Conservation (phyloP, 2,113 vertebrate species). For the Barbus barbus region DNA sequence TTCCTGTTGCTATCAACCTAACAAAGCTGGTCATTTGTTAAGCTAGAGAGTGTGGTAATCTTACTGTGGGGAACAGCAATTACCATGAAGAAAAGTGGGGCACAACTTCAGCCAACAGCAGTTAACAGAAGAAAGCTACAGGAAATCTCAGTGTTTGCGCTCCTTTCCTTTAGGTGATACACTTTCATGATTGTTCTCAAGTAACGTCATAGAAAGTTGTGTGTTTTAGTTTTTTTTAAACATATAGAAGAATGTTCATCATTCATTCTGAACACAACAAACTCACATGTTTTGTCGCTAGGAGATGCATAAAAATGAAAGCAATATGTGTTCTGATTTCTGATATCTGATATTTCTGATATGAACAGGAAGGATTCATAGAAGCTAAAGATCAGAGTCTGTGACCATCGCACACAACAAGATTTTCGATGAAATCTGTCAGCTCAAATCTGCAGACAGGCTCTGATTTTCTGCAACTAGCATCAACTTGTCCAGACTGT, state of each 20-base stretch:
- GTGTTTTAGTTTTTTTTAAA: neutral
- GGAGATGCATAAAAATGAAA: neutral
- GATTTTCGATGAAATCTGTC: neutral
- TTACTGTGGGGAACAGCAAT: slow-evolving; percentile 59
- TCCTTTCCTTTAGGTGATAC: too few relatives aligned
- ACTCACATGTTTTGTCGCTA: neutral
- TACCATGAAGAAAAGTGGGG: slow-evolving; percentile 57
- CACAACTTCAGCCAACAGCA: too few relatives aligned
- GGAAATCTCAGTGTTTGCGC: too few relatives aligned
- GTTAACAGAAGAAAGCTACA: too few relatives aligned
- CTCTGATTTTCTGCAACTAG: neutral
- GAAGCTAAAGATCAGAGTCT: too few relatives aligned
- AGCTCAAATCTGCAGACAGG: neutral
- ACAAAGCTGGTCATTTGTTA: slow-evolving; percentile 53
- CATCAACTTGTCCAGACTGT: neutral
- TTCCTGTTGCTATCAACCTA: slow-evolving; percentile 67
- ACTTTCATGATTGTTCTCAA: too few relatives aligned
- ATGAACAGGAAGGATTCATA: too few relatives aligned
- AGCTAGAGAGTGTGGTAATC: slow-evolving; percentile 58
- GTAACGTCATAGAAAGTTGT: too few relatives aligned
- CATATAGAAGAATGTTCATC: neutral
- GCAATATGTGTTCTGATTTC: neutral
- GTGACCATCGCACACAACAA: neutral
- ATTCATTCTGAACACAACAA: too few relatives aligned
- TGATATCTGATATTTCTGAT: too few relatives aligned